Conservation (phyloP, 2,113 vertebrate species). For the Urocynchramus pylzowi region DNA sequence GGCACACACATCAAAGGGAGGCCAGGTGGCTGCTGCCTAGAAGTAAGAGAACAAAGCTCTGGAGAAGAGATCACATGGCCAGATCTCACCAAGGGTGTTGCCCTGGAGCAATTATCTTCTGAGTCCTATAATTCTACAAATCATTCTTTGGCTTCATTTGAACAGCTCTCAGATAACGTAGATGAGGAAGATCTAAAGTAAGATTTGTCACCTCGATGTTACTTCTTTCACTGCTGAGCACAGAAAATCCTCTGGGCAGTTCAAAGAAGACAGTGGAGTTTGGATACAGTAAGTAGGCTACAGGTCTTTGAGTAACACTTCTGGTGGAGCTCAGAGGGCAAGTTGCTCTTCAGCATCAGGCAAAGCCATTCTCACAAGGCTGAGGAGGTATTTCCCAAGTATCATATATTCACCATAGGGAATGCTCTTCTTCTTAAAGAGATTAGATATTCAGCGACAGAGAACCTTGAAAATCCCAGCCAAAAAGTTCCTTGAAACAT, state of each 20-base stretch:
- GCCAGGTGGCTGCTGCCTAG: not conserved
- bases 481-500: not conserved
- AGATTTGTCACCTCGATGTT: not conserved
- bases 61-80: not conserved
- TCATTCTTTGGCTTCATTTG: not conserved
- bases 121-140: not conserved
- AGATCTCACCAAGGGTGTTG: not conserved
- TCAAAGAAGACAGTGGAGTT: not conserved
- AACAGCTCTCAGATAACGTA: not conserved
- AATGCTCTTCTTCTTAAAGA: not conserved
- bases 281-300: not conserved
- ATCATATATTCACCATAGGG: not conserved
- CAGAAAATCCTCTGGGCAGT: not conserved
- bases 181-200: not conserved
- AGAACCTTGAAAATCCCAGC: not conserved
- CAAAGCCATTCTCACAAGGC: not conserved
- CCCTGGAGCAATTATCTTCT: not conserved
- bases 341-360: not conserved
- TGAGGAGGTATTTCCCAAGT: not conserved
- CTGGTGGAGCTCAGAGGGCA: not conserved
- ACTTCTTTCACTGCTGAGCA: not conserved
- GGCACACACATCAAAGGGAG: not conserved
- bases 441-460: not conserved
- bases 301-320: not conserved
- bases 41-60: not conserved